Conservation (phyloP, 1,140 invertebrate genomes). For the Tenebrio molitor region DNA sequence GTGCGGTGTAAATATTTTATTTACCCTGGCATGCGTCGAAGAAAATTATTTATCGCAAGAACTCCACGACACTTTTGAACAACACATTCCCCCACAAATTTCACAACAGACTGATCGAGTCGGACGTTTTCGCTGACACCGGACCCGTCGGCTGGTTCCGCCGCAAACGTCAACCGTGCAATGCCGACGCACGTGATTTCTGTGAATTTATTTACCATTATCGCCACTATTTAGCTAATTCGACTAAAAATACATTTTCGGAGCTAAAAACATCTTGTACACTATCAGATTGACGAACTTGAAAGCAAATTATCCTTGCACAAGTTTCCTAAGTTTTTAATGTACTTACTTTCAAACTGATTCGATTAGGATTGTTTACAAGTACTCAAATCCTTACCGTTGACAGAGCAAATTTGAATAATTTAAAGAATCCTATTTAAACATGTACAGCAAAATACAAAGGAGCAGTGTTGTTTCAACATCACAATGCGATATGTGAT, state of each 20-base stretch:
- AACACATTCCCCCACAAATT: slow-evolving; percentile 21
- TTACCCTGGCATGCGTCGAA: slow-evolving; percentile 50
- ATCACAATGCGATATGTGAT: no score
- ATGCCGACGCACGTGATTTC: slow-evolving; percentile 7
- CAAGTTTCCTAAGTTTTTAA: background rate
- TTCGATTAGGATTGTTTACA: no score
- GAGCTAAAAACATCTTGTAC: slow-evolving; percentile 7
- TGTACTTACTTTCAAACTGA: background rate
- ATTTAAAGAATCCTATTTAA: no score
- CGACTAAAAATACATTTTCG: slow-evolving; percentile 6
- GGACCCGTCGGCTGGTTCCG: background rate
- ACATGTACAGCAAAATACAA: no score
- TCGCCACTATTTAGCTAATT: slow-evolving; percentile 5
- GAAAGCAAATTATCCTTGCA: slow-evolving; percentile 9
- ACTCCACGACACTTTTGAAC: slow-evolving; percentile 36
- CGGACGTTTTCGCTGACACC: slow-evolving; percentile 1
- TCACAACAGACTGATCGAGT: slow-evolving; percentile 37
- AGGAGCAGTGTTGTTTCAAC: no score
- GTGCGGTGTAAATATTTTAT: slow-evolving; percentile 14
- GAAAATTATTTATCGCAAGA: slow-evolving; percentile 46
- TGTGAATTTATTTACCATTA: background rate
- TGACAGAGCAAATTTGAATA: no score
- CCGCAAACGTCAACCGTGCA: slow-evolving; percentile 9
- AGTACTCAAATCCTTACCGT: no score
- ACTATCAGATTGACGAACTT: background rate